Conservation (phyloP, 2,888 invertebrate species). For the Marronus borbonicus region DNA sequence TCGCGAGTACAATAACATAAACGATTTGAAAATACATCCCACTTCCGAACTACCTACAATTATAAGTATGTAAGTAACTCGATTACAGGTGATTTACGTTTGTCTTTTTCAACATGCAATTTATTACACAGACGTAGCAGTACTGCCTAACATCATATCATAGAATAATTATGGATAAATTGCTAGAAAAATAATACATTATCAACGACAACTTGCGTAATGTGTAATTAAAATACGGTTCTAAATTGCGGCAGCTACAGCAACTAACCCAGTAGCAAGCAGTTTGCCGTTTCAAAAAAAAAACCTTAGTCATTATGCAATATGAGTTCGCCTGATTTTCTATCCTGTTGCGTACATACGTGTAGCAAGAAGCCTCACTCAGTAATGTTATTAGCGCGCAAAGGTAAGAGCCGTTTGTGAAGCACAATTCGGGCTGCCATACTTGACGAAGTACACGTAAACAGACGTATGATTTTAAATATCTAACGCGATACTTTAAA, state of each 20-base stretch:
- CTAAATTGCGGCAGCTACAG: conserved; percentile 19
- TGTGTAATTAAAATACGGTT: conserved; percentile 40
- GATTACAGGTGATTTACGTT: conserved; percentile 5
- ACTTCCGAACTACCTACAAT: background rate
- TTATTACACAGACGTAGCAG: no score
- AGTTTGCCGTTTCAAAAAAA: conserved; percentile 23
- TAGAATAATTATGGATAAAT: conserved; percentile 24
- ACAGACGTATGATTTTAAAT: background rate
- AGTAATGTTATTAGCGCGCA: conserved; percentile 11
- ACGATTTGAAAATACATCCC: background rate
- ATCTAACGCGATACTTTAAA: background rate
- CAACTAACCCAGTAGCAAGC: conserved; percentile 22
- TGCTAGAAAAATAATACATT: conserved; percentile 38
- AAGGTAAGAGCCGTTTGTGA: background rate
- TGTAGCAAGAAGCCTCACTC: conserved; percentile 29
- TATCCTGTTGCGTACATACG: background rate
- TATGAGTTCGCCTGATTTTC: conserved; percentile 26
- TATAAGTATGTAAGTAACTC: background rate
- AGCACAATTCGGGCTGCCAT: no score
- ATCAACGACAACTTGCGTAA: conserved; percentile 24
- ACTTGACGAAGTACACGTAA: no score
- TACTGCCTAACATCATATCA: background rate
- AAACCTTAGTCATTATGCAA: conserved; percentile 43
- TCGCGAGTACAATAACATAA: background rate
- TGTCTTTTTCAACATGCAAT: background rate